Percentiles rank a stretch among this genome's conserved stretches.
These are phyloP conservation scores for Oxycera nigricornis DNA, from an alignment of 2,888 invertebrate species.

Conservation along the genomic window DNA sequence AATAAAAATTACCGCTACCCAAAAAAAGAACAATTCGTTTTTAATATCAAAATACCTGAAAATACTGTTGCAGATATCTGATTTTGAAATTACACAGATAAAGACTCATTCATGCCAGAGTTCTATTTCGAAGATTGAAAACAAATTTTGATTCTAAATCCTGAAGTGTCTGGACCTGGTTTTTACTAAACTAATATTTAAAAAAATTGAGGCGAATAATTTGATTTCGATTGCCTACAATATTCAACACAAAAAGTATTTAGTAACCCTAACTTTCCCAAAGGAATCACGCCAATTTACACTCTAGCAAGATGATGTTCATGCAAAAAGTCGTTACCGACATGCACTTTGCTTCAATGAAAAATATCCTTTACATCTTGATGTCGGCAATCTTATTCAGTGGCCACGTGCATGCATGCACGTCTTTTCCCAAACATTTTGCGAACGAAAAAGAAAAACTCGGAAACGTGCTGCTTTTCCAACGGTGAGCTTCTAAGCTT, in stretches of 20 bases:
- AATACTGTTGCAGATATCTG: too few species aligned
- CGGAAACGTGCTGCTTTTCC: not conserved
- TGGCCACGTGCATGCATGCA: not conserved
- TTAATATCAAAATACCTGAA: not conserved
- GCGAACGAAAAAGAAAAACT: not conserved
- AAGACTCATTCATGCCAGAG: too few species aligned
- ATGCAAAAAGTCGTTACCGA: not conserved
- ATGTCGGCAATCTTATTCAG: conserved; percentile 4
- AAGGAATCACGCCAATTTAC: not conserved
- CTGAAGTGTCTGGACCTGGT: not conserved
- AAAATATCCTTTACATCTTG: not conserved
- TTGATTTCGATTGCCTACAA: too few species aligned
- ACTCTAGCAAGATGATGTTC: not conserved
- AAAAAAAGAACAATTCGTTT: too few species aligned
- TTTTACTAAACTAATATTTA: not conserved
- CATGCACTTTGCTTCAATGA: not conserved
- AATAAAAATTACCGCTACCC: too few species aligned
- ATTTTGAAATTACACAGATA: too few species aligned
- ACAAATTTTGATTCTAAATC: not conserved
- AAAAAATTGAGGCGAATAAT: not conserved
- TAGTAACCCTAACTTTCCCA: too few species aligned
- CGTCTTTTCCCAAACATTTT: not conserved
- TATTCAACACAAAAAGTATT: too few species aligned
- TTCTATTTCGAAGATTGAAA: too few species aligned
- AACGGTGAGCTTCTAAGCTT: not conserved